Percentiles rank a stretch among this genome's conserved stretches.
phyloP scores from a whole-genome alignment of 2,888 invertebrate genomes.

The Allolobophora icterica region DNA sequence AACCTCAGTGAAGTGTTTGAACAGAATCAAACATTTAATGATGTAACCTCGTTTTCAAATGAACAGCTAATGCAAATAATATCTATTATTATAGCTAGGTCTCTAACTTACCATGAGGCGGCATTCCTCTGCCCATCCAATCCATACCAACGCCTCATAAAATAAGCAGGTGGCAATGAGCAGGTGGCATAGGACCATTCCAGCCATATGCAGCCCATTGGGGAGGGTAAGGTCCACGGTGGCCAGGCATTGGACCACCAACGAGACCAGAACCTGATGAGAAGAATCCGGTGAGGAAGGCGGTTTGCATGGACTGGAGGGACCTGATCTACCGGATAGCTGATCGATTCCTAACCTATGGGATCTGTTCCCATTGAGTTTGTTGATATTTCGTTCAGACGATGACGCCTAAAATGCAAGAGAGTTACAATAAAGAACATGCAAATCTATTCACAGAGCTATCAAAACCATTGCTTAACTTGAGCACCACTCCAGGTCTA shows the following conservation, averaged over 20 bases:
- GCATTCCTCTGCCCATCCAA: constrained; percentile 21
- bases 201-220: background rate
- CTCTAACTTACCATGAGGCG: background rate
- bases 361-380: background rate
- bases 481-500: too few relatives aligned
- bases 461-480: too few relatives aligned
- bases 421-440: background rate
- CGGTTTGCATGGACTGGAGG: background rate
- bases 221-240: constrained; percentile 24
- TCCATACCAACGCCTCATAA: constrained; percentile 23
- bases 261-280: background rate
- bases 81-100: background rate
- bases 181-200: constrained; percentile 35
- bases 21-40: background rate
- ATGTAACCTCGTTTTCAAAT: background rate
- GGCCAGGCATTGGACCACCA: constrained; percentile 1
- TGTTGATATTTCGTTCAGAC: background rate
- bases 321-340: background rate
- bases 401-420: background rate
- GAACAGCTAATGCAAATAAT: background rate
- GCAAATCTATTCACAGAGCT: background rate
- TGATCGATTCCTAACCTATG: background rate
- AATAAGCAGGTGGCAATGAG: too few relatives aligned
- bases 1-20: background rate
- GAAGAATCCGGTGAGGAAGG: constrained; percentile 2